These are phyloP conservation scores for Scaeva pyrastri DNA, from an alignment of 2,888 invertebrate genomes.

Conservation along the genomic window DNA sequence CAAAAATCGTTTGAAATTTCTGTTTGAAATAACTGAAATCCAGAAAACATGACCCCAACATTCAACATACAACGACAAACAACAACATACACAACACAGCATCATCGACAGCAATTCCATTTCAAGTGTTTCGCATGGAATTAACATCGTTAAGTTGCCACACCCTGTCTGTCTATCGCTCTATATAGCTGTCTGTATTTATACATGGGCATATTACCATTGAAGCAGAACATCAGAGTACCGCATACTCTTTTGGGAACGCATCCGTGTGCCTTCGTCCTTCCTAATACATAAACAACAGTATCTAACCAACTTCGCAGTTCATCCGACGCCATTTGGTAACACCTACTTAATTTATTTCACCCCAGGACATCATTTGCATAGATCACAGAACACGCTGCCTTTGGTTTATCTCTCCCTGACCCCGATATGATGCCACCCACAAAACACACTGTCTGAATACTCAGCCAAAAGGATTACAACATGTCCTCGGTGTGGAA, in stretches of 20 bases:
- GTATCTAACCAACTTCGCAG: slow-evolving; percentile 64
- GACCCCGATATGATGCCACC: background rate
- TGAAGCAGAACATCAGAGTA: slow-evolving; percentile 3
- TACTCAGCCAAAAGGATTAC: slow-evolving; percentile 69
- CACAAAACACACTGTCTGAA: slow-evolving; percentile 45
- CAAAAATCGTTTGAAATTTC: slow-evolving; percentile 62
- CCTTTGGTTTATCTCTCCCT: slow-evolving; percentile 36
- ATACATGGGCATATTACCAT: background rate
- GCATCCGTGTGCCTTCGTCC: slow-evolving; percentile 33
- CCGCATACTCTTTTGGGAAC: slow-evolving; percentile 21
- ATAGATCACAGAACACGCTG: slow-evolving; percentile 69
- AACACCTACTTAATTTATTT: slow-evolving; percentile 76
- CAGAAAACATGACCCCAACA: slow-evolving; percentile 62
- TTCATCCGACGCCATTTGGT: slow-evolving; percentile 72
- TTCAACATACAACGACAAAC: slow-evolving; percentile 54
- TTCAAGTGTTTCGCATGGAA: slow-evolving; percentile 66
- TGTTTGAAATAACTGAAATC: slow-evolving; percentile 63
- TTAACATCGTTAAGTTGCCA: slow-evolving; percentile 75
- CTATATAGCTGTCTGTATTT: background rate
- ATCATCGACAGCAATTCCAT: slow-evolving; percentile 67
- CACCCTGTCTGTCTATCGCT: slow-evolving; percentile 62
- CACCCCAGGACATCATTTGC: slow-evolving; percentile 74
- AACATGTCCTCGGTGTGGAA: slow-evolving; percentile 51
- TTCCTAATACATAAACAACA: slow-evolving; percentile 57
- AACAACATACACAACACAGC: slow-evolving; percentile 11